These are phyloP conservation scores for Diaprepes abbreviatus DNA, from an alignment of 2,888 invertebrate species.

Conservation along the genomic window DNA sequence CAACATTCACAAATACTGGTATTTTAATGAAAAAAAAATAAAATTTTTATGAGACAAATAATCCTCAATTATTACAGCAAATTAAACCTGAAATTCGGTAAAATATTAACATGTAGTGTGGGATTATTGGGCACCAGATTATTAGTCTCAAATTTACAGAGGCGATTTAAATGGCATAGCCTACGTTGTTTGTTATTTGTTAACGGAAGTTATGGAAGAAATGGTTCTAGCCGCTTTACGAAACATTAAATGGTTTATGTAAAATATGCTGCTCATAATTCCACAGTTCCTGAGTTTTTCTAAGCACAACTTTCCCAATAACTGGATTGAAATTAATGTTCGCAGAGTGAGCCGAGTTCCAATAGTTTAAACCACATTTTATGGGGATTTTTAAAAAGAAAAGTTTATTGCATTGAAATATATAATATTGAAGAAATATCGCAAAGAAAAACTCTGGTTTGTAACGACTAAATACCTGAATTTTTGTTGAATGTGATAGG, in stretches of 20 bases:
- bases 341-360: too few species aligned
- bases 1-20: not conserved
- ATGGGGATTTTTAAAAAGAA: too few species aligned
- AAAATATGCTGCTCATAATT: too few species aligned
- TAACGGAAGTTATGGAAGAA: not conserved
- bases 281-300: too few species aligned
- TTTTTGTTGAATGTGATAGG: too few species aligned
- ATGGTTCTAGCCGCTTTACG: not conserved
- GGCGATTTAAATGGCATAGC: not conserved
- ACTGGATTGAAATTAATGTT: too few species aligned
- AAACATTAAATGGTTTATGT: not conserved
- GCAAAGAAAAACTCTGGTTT: too few species aligned
- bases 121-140: not conserved
- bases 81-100: conserved; percentile 7
- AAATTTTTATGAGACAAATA: not conserved
- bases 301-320: too few species aligned
- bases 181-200: not conserved
- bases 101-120: conserved; percentile 3
- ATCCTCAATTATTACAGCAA: conserved; percentile 57
- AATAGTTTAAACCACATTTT: too few species aligned
- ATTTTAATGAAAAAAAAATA: not conserved
- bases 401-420: too few species aligned
- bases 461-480: too few species aligned
- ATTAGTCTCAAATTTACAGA: not conserved
- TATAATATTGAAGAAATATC: too few species aligned